phyloP scores from a whole-genome alignment of 2,113 vertebrate genomes.

The Drymodes brunneopygia region DNA sequence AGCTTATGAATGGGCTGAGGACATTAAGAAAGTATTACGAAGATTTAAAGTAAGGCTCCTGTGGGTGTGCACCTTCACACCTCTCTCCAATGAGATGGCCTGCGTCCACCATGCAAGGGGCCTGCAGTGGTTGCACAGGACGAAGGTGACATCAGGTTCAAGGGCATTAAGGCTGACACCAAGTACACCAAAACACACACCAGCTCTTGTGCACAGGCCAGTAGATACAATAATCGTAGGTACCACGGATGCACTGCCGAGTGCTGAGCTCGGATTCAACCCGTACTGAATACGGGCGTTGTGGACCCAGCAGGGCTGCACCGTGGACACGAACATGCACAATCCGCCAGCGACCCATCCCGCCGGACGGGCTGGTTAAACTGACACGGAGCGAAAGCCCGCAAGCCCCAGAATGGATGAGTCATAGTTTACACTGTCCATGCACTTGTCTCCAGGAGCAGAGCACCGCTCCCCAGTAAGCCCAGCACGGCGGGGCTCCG shows the following conservation, averaged over 20 bases:
- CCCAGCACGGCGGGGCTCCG: background rate
- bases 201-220: background rate
- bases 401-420: background rate
- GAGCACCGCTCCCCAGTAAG: accelerated
- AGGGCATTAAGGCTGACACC: background rate
- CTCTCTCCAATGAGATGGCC: accelerated
- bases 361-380: background rate
- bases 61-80: background rate
- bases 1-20: background rate
- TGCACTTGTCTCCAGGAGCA: background rate
- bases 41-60: background rate
- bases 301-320: accelerated
- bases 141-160: background rate
- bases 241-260: accelerated
- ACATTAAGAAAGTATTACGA: background rate
- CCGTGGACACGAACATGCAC: background rate
- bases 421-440: background rate
- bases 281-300: accelerated
- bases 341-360: accelerated
- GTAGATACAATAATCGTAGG: accelerated
- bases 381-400: background rate
- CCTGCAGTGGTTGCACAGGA: background rate
- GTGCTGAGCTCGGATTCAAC: background rate
- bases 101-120: accelerated
- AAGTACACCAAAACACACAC: background rate